Base-by-base conservation (phyloP, 1,140 invertebrate species). In the Riptortus pedestris region DNA sequence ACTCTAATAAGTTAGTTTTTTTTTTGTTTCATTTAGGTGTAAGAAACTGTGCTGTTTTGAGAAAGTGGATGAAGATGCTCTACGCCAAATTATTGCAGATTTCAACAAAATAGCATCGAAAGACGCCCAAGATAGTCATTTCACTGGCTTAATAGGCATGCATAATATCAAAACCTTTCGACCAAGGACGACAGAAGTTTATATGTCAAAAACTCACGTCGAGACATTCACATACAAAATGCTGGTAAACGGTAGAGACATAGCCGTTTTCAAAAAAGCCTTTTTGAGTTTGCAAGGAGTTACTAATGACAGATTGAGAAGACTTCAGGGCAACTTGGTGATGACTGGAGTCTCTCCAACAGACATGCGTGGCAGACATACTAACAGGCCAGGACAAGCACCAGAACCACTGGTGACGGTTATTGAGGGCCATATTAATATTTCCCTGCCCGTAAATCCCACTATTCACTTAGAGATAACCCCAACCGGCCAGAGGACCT, bases 381-480 rank as follows among this genome's bases (percentile, higher is more conserved):
- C 4, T 20, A 59, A 59, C 26, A 5, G 55, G 22, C 55, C 55
- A 26, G 3, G 9, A 16, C 16, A 59, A 59, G 24, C 55, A 20
- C 26, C 55, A 26, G 14, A 59, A 7, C 9, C 20, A 16, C 4
- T 59, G 4, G 9, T 59, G 3, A 59, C 12, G 18, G 3, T 59
- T 4, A 59, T 59, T 59, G 55, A 59, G 27, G 18, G 3, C 55
- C 55, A 59, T 24, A 59, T 59, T 29, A 12, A 9, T 4, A 22
- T 16, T 16, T 16, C 5, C 16, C 27, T 24, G 27, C 9, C 55
- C 14, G 14, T 9, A 38, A 38, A 9, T 38, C 33, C 16, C 33
- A 38, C 33, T 38, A 38, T 38, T 38, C 33, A 16, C 33, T 38
- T 5, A 38, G 33, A 38, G 22, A 12, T 16, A 59, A 28, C 11